Evolutionary conservation across 2,888 invertebrate species (phyloP), one percentile per base, ranked within the genome.

Genomic region (Tridacna crocea): DNA sequence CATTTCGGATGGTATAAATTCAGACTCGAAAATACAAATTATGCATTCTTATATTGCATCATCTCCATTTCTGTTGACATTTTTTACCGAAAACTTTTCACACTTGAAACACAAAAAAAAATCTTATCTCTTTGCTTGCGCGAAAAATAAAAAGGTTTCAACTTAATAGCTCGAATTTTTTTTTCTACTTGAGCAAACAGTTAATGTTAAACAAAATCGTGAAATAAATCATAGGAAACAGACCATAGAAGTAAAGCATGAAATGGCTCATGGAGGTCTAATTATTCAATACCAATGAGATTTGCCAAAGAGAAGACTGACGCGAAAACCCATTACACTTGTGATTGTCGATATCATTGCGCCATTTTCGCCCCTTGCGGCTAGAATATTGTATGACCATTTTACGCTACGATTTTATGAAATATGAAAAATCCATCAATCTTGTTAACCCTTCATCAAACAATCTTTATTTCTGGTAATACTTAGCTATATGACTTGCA

Each of bases 341-440:
- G 27, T 66, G 11, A n/a, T n/a, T n/a, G n/a, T n/a, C n/a, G n/a
- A 66, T 8, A 66, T 66, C 46, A 36, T n/a, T 46, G 36, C 46
- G 66, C 46, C 66, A 55, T 46, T 66, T 66, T 46, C 8, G 27
- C 46, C n/a, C 36, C 65, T 66, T 66, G 46, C 46, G 46, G 19
- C 46, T 46, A n/a, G 47, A 17, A 66, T 4, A 11, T 17, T 27
- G 63, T 63, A 63, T 26, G 63, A 26, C 63, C 24, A 26, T 63
- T 26, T 36, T 46, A 15, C 36, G 26, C 3, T 15, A 66, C 6
- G 26, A 46, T 1, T 36, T 46, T 15, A 17, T 46, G 66, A 66
- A 66, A 66, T 46, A 19, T 66, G 66, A 66, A n/a, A 66, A 11
- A 66, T 66, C 66, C n/a, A n/a, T 66, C 66, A 66, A 26, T 63